A percentile compares a stretch with the other conserved stretches of the same genome.
Evolutionary conservation across 2,113 vertebrate genomes (phyloP).

Genomic region (Myotis davidii): DNA sequence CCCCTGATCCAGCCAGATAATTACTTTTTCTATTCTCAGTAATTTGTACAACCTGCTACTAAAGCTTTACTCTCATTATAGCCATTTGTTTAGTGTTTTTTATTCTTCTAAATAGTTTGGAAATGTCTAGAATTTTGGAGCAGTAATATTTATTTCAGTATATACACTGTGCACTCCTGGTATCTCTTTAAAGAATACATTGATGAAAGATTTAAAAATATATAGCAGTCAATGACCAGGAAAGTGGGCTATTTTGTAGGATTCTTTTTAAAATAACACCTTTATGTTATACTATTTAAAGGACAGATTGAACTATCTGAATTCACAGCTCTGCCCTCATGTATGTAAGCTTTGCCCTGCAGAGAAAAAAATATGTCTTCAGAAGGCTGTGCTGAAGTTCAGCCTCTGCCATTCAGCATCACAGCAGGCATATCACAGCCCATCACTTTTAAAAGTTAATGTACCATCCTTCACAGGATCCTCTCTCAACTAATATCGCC

Average conservation of each 20-base stretch:
- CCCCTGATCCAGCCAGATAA: background rate
- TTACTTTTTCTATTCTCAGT: background rate
- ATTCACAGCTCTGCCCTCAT: constrained; percentile 21
- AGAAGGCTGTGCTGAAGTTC: constrained; percentile 26
- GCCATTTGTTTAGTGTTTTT: background rate
- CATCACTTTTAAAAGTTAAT: constrained; percentile 75
- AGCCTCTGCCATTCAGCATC: constrained; percentile 40
- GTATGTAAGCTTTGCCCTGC: constrained; percentile 19
- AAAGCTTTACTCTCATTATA: background rate
- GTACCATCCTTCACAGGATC: constrained; percentile 62
- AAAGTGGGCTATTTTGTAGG: background rate
- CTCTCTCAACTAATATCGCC: constrained; percentile 76
- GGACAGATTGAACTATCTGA: background rate
- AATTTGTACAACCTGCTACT: background rate
- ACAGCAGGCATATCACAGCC: constrained; percentile 60
- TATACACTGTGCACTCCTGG: background rate
- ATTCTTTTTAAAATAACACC: background rate
- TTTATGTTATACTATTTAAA: constrained; percentile 10
- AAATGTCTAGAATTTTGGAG: background rate
- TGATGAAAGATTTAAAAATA: constrained; percentile 19
- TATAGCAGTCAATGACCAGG: background rate
- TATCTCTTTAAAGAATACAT: background rate
- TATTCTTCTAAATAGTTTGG: background rate
- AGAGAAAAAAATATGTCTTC: constrained; percentile 31
- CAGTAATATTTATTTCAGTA: background rate